A percentile compares a stretch with the other conserved stretches of the same genome.
phyloP scores from a whole-genome alignment of 2,113 vertebrate species.

The Otolemur garnettii region DNA sequence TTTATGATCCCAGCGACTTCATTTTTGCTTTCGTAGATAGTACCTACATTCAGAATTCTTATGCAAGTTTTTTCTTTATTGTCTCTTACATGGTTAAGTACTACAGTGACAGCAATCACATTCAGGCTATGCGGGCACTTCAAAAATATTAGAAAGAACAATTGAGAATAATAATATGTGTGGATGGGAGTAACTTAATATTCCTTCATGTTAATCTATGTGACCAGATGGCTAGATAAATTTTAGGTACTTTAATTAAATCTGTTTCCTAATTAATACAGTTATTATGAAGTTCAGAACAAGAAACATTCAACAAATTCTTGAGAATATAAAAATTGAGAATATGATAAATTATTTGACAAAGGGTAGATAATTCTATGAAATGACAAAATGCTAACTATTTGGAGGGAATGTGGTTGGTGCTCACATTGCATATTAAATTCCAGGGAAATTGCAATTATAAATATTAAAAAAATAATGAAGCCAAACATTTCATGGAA shows the following conservation, averaged over 20 bases:
- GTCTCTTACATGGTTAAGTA: background rate
- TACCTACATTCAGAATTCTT: background rate
- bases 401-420: background rate
- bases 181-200: background rate
- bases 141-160: background rate
- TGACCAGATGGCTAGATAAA: background rate
- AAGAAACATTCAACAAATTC: background rate
- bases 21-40: background rate
- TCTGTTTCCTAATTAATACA: background rate
- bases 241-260: background rate
- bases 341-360: background rate
- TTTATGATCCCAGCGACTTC: background rate
- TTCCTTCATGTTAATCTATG: background rate
- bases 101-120: background rate
- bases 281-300: background rate
- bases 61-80: background rate
- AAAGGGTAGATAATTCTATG: background rate
- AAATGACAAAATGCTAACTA: background rate
- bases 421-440: background rate
- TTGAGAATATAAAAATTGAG: background rate
- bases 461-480: background rate
- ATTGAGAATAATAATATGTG: background rate
- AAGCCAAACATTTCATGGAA: background rate
- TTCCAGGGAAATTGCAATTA: background rate
- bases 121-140: background rate